These are phyloP conservation scores for Chrysopa pallens DNA, from an alignment of 1,140 invertebrate species.

Conservation along the genomic window DNA sequence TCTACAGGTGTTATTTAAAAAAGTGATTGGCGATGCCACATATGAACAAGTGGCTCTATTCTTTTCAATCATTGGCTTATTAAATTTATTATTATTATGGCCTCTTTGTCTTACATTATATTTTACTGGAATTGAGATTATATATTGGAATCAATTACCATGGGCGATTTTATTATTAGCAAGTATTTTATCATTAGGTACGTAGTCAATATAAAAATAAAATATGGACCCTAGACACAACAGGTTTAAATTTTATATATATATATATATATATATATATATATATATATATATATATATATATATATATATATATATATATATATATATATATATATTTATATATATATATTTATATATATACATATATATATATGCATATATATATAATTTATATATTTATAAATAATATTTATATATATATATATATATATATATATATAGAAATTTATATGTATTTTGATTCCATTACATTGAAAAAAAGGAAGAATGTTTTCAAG, in stretches of 20 bases:
- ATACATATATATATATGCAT: slow-evolving; percentile 6
- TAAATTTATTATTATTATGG: slow-evolving; percentile 72
- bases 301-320: background rate
- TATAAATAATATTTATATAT: too few relatives aligned
- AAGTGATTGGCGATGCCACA: slow-evolving; percentile 77
- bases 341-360: background rate
- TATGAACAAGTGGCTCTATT: slow-evolving; percentile 75
- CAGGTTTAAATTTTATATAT: too few relatives aligned
- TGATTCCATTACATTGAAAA: too few relatives aligned
- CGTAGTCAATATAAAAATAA: slow-evolving; percentile 13
- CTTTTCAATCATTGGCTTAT: slow-evolving; percentile 68
- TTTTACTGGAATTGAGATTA: slow-evolving; percentile 63
- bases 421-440: too few relatives aligned
- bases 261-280: too few relatives aligned
- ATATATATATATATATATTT: background rate
- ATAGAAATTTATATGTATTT: too few relatives aligned
- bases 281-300: too few relatives aligned
- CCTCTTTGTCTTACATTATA: slow-evolving; percentile 68
- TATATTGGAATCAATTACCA: slow-evolving; percentile 58
- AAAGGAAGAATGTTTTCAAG: too few relatives aligned
- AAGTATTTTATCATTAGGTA: slow-evolving; percentile 58
- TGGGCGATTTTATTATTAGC: slow-evolving; percentile 64
- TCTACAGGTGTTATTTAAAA: slow-evolving; percentile 67
- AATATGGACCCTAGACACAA: too few relatives aligned
- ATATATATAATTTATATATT: too few relatives aligned